phyloP scores from a whole-genome alignment of 2,113 vertebrate species.

The Lycaon pictus region DNA sequence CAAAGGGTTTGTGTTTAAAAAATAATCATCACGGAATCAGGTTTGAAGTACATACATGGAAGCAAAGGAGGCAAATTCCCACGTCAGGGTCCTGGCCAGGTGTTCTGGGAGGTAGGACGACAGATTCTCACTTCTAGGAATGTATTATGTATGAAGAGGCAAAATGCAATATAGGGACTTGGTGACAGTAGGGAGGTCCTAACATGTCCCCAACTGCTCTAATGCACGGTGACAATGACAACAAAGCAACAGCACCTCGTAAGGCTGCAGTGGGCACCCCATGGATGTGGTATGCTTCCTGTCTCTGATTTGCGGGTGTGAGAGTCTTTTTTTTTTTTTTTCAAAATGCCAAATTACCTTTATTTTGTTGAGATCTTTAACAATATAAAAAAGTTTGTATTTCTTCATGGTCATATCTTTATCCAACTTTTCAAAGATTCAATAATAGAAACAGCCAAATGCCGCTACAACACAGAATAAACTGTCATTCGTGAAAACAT shows the following conservation, averaged over 20 bases:
- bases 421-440: slow-evolving; percentile 70
- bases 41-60: background rate
- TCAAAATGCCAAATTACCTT: slow-evolving; percentile 62
- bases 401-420: slow-evolving; percentile 65
- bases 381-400: slow-evolving; percentile 56
- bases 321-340: too few relatives aligned
- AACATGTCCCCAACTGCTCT: background rate
- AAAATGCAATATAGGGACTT: background rate
- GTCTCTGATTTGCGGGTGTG: background rate
- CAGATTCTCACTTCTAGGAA: background rate
- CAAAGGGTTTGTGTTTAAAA: background rate
- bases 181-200: background rate
- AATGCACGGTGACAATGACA: fast-evolving
- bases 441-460: slow-evolving; percentile 97
- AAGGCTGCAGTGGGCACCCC: background rate
- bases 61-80: background rate
- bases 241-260: background rate
- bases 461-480: slow-evolving; percentile 95
- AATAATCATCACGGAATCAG: background rate
- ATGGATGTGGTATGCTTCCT: fast-evolving
- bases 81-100: background rate
- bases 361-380: slow-evolving; percentile 73
- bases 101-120: background rate
- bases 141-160: background rate
- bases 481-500: slow-evolving; percentile 96